Base-by-base conservation (phyloP, 2,888 invertebrate genomes). In the Campopleginae sp. region DNA sequence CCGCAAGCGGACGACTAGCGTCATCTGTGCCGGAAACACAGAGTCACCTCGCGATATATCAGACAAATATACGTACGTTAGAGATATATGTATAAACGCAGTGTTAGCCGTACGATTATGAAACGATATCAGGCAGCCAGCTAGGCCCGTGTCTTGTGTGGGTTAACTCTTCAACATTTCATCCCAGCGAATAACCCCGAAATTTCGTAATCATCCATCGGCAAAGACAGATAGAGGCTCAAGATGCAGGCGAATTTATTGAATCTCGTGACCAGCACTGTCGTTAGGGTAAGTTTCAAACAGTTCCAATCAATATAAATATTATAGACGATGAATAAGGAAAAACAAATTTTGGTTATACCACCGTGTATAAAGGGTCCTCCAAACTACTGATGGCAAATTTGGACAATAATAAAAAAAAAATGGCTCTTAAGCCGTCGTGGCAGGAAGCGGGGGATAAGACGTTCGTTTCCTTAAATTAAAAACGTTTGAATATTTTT, bases 231-330 rank as follows among this genome's bases (percentile, higher is more conserved):
- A 79, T 54, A 84, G 54, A 23, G 54, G 65, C 63, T 23, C 54
- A 80, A 72, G 42, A 95, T 95, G 95, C 95, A 95, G 91, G 94
- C 94, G 54, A 94, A 93, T 85, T 85, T 95, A 86, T 94, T 94
- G 93, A 95, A 92, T 89, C 89, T 94, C 70, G 91, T 95, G 87
- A 91, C 94, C 75, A 92, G 92, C 66, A 91, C 94, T 74, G 87
- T 94, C 86, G 87, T 94, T 85, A 94, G 93, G 94, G 95, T 95
- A 92, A 93, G 93, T 89, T 19, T 27, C 17, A 17, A 68, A 71
- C 23, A 19, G 23, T 6, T 12, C 14, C 1, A 58, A 58, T 58
- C 0, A 23, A 23, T 23, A 3, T 23, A 23, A 10, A 54, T 51
- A 48, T 6, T 54, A 23, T 23, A 23, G 19, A 51, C 6, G 19